phyloP scores from a whole-genome alignment of 2,888 invertebrate genomes.

The Lydus trimaculatus region DNA sequence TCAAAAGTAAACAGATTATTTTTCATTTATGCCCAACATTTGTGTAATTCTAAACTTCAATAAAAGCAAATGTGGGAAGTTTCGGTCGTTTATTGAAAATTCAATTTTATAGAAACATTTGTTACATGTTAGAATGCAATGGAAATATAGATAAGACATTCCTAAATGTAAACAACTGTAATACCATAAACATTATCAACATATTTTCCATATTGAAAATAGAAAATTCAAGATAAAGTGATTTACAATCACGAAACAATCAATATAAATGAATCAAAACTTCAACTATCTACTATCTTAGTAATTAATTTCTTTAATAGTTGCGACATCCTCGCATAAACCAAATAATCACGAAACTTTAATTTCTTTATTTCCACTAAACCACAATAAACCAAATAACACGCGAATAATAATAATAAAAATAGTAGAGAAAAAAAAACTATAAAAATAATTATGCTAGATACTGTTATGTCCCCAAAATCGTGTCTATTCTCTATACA shows the following conservation, averaged over 20 bases:
- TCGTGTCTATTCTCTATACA: neutral
- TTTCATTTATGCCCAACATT: no score
- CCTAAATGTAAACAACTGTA: neutral
- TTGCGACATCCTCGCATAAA: neutral
- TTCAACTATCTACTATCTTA: neutral
- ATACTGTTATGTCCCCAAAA: neutral
- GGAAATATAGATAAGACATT: neutral
- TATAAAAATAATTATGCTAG: neutral
- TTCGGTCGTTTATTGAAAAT: no score
- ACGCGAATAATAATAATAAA: neutral
- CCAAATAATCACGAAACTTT: neutral
- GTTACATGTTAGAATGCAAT: neutral
- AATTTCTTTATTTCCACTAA: neutral
- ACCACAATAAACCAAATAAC: neutral
- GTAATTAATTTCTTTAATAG: conserved; percentile 2
- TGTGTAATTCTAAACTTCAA: no score
- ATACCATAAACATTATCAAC: neutral
- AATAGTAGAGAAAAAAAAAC: neutral
- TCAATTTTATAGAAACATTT: no score
- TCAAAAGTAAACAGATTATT: no score
- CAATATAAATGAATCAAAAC: neutral
- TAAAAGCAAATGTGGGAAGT: no score
- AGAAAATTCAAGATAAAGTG: neutral
- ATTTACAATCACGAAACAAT: neutral
- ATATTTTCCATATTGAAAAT: neutral